Base-by-base conservation (phyloP, 2,888 invertebrate species). In the Netelia virgata region DNA sequence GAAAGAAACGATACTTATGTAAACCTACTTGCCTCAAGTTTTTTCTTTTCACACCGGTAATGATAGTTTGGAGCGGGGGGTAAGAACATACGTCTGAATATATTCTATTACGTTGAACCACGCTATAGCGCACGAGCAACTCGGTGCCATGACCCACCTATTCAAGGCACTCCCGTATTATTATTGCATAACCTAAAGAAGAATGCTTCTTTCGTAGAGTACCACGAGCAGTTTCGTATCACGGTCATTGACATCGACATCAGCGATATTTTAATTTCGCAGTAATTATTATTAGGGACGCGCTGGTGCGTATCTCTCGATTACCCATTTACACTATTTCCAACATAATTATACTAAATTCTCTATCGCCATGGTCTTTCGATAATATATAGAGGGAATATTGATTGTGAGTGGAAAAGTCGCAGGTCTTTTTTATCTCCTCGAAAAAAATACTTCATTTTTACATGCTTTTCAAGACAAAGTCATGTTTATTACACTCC, bases 211-310 rank as follows among this genome's bases (percentile, higher is more conserved):
- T 16, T 41, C 41, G 18, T 36, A 6, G 9, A 41, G 41, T 16
- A 64, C 41, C 64, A 64, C 43, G n/a, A 23, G 28, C 59, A 73
- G 43, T 43, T 57, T 47, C 73, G n/a, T 59, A 61, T 23, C 57
- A 14, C 59, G 47, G 59, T 73, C 59, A 59, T 73, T 73, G 61
- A 61, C 43, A 61, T 73, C 73, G 8, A 43, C 59, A 20, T 16
- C 59, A 20, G 20, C 16, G 47, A 20, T 23, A 61, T 16, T 20
- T 61, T 14, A 43, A 66, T 59, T 53, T 69, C 28, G 14, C 41
- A 18, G 18, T 43, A 20, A 41, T 59, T 53, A 72, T 36, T 57
- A 14, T 36, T 20, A 57, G 57, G 41, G 41, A 59, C 20, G 16
- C 16, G n/a, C 23, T 50, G 8, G 18, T n/a, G 43, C 23, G 3